Percentiles rank a stretch among this genome's conserved stretches.
These are phyloP conservation scores for Otis tarda DNA, from an alignment of 2,113 vertebrate genomes.

Conservation along the genomic window DNA sequence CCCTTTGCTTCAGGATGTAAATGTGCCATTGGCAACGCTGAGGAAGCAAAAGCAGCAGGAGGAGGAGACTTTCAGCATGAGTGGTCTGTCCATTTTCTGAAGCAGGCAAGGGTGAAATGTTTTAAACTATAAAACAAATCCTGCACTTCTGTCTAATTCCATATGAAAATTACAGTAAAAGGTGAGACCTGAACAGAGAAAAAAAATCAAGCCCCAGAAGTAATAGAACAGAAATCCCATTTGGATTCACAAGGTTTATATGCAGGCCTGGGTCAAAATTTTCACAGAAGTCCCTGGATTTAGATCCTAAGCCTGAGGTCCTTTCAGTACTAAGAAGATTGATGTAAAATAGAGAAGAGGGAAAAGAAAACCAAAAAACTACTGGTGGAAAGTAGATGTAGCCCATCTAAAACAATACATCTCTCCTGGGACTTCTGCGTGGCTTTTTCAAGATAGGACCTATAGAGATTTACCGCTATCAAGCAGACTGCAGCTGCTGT, in stretches of 20 bases:
- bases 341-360: not conserved
- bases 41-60: not conserved
- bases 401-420: not conserved
- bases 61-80: not conserved
- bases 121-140: not conserved
- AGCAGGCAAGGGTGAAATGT: not conserved
- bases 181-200: not conserved
- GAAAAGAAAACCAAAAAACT: not conserved
- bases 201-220: not conserved
- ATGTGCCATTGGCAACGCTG: fast-evolving
- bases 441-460: not conserved
- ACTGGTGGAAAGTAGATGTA: not conserved
- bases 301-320: not conserved
- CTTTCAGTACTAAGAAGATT: not conserved
- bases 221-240: not conserved
- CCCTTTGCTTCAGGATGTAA: not conserved
- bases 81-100: not conserved
- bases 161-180: not conserved
- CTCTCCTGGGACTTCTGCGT: not conserved
- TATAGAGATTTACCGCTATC: not conserved
- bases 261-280: not conserved
- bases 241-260: not conserved
- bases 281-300: not conserved
- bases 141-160: not conserved
- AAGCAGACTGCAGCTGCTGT: not conserved